These are phyloP conservation scores for Ceriagrion tenellum DNA, from an alignment of 2,888 invertebrate species.

Conservation along the genomic window DNA sequence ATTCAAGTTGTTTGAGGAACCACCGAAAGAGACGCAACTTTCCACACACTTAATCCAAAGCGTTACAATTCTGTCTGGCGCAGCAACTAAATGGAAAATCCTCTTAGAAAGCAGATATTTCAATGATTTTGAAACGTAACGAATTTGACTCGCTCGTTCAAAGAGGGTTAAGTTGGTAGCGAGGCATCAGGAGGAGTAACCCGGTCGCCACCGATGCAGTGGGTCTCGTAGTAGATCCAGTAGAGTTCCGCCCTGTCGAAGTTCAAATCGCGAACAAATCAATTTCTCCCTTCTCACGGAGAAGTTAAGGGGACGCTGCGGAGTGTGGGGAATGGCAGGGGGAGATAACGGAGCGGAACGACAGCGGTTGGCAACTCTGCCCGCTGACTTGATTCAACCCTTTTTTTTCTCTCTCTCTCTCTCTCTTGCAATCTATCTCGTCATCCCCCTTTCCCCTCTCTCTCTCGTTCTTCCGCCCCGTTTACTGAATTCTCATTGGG, in stretches of 20 bases:
- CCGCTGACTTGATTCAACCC: slow-evolving; percentile 8
- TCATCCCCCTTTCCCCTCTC: no score
- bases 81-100: no score
- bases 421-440: neutral
- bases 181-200: neutral
- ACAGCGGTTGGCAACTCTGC: neutral
- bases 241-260: neutral
- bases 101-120: no score
- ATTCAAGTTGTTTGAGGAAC: neutral
- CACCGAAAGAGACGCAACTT: no score
- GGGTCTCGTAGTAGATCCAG: neutral
- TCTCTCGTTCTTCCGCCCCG: neutral
- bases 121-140: no score
- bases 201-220: neutral
- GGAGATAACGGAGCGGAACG: neutral
- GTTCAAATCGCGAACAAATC: neutral
- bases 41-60: no score
- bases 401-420: neutral
- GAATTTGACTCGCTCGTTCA: no score
- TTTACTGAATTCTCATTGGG: slow-evolving; percentile 40
- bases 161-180: neutral
- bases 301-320: neutral
- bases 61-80: no score
- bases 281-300: neutral
- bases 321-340: neutral